Percentiles rank a stretch among this genome's conserved stretches.
Evolutionary conservation across 2,797 vertebrate species (phyloP).

Genomic region (Ispidina picta): DNA sequence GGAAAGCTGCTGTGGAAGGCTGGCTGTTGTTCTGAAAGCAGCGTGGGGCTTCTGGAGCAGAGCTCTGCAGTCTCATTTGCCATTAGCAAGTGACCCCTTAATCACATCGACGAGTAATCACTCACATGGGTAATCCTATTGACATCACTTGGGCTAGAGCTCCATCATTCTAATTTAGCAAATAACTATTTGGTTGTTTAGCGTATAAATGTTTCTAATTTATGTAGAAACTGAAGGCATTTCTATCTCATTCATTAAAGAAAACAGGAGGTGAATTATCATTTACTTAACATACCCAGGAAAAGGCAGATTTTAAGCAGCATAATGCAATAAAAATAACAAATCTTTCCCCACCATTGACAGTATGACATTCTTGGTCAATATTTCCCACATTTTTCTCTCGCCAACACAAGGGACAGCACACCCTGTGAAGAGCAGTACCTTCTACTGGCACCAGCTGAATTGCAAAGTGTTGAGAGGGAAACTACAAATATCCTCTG

Average conservation of each 20-base stretch:
- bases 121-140: neutral
- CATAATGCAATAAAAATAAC: neutral
- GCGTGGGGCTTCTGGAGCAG: neutral
- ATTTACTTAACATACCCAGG: neutral
- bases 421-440: rapidly evolving
- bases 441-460: neutral
- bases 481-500: neutral
- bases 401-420: no score
- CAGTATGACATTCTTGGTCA: neutral
- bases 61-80: neutral
- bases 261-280: neutral
- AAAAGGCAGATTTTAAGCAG: neutral
- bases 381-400: neutral
- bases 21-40: neutral
- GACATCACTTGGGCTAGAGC: neutral
- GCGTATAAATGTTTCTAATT: neutral
- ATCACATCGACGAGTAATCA: neutral
- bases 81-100: neutral
- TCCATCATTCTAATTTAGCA: neutral
- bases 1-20: neutral
- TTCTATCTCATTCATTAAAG: neutral
- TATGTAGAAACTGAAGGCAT: neutral
- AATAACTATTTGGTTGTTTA: neutral
- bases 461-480: neutral
- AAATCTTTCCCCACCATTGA: neutral